These are phyloP conservation scores for Porites cylindrica DNA, from an alignment of 92 coral and sea anemone genomes.

Conservation along the genomic window DNA sequence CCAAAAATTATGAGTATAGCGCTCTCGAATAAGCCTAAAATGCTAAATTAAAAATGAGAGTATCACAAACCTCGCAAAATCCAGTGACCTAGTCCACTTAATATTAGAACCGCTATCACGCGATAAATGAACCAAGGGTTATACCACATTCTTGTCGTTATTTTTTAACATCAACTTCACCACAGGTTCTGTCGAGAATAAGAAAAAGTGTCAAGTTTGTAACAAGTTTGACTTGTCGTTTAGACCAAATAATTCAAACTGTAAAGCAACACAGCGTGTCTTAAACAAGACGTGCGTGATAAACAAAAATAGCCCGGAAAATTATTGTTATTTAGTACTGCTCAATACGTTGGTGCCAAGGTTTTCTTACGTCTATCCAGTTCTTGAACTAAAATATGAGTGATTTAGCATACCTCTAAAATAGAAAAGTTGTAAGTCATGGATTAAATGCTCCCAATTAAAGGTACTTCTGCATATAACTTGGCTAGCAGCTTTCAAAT, in stretches of 20 bases:
- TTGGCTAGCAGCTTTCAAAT: too few species aligned
- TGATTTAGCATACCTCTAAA: too few species aligned
- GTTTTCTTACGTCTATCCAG: too few species aligned
- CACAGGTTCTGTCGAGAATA: slow-evolving; percentile 2
- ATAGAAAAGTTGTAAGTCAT: too few species aligned
- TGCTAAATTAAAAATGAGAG: background rate
- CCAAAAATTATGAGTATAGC: background rate
- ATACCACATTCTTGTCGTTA: background rate
- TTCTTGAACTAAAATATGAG: too few species aligned
- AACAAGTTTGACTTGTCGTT: background rate
- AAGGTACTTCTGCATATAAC: too few species aligned
- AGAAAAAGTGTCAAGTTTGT: background rate
- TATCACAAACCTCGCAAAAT: slow-evolving; percentile 9
- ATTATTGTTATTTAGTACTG: too few species aligned
- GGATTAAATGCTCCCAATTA: too few species aligned
- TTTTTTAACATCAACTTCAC: background rate
- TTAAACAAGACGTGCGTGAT: background rate
- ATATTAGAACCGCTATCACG: background rate
- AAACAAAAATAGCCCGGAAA: background rate
- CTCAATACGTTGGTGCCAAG: too few species aligned
- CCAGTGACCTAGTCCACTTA: background rate
- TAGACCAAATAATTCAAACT: too few species aligned
- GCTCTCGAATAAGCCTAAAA: background rate
- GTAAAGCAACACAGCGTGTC: too few species aligned
- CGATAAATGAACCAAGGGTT: background rate